phyloP scores from a whole-genome alignment of 2,888 invertebrate genomes.

The Pristionchus japonicus region DNA sequence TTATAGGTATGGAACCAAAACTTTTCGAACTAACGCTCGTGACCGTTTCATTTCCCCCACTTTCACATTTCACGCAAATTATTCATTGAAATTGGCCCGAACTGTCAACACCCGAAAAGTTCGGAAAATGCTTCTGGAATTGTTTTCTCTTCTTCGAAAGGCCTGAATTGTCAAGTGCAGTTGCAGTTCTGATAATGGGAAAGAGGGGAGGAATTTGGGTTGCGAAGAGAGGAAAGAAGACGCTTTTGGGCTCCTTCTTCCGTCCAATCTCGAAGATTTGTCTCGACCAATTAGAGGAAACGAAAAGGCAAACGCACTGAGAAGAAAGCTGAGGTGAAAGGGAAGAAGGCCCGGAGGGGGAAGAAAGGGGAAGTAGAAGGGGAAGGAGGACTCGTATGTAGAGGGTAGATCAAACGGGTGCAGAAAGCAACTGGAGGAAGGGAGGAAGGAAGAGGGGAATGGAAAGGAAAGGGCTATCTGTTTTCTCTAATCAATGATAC shows the following conservation, averaged over 20 bases:
- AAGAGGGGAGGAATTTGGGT: neutral
- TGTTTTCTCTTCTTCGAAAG: neutral
- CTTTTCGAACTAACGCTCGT: no score
- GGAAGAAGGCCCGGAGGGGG: neutral
- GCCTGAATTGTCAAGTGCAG: neutral
- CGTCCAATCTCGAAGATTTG: neutral
- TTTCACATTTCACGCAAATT: neutral
- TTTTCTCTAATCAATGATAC: no score
- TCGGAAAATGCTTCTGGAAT: constrained; percentile 1
- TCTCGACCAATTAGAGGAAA: constrained; percentile 23
- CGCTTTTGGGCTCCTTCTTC: neutral
- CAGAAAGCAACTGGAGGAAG: constrained; percentile 29
- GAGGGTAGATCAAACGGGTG: constrained; percentile 16
- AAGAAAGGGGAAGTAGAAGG: constrained; percentile 5
- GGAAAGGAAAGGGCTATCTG: constrained; percentile 1
- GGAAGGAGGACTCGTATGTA: neutral
- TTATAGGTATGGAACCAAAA: no score
- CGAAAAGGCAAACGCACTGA: constrained; percentile 35
- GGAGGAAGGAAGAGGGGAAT: neutral
- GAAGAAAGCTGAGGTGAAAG: constrained; percentile 22
- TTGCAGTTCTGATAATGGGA: neutral
- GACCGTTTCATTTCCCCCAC: neutral
- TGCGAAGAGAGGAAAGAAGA: neutral
- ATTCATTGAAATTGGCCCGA: constrained; percentile 7
- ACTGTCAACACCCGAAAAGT: constrained; percentile 33